Evolutionary conservation across 1,140 invertebrate genomes (phyloP), one percentile per base, ranked within the genome.

Genomic region (Heliothis virescens): DNA sequence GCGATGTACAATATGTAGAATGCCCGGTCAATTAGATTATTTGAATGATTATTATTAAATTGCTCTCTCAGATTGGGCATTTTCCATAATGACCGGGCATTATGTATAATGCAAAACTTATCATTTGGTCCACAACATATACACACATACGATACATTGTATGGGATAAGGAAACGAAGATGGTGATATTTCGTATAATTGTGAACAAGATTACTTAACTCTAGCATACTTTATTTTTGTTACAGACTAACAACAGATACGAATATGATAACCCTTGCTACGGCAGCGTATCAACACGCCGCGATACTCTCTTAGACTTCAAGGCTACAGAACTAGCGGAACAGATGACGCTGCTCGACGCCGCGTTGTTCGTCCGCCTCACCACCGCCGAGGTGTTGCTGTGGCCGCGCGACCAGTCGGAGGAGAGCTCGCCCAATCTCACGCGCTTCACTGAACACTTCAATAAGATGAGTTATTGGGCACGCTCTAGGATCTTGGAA

Each of bases 401-500:
- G 81, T 99, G 99, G 99, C 98, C 99, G 13, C 97, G 98, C 86
- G 98, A 99, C 92, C 99, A 99, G 93, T 98, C 98, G 85, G 99
- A 99, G 95, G 98, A 99, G 91, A 96, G 97, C 80, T 99, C 98
- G 92, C 99, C 99, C 4, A 99, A 99, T 95, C 95, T 99, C 50
- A 99, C 98, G 15, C 96, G 97, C 82, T 99, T 99, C 91, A 99
- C 99, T 0, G 98, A 99, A 93, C 99, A 99, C 95, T 99, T 99
- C 92, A 99, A 99, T 93, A 99, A 99, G 95, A 99, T 99, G 98
- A 99, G 99, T 29, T 99, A 98, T 87, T 99, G 99, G 99, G 98
- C 98, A 18, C 95, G 98, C 2, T 95, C 94, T 0, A 87, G 96
- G 69, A 96, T 96, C 87, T 85, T 96, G 16, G 96, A 96, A 81